Evolutionary conservation across 2,797 vertebrate species (phyloP).

Genomic region (Brotogeris chrysoptera): DNA sequence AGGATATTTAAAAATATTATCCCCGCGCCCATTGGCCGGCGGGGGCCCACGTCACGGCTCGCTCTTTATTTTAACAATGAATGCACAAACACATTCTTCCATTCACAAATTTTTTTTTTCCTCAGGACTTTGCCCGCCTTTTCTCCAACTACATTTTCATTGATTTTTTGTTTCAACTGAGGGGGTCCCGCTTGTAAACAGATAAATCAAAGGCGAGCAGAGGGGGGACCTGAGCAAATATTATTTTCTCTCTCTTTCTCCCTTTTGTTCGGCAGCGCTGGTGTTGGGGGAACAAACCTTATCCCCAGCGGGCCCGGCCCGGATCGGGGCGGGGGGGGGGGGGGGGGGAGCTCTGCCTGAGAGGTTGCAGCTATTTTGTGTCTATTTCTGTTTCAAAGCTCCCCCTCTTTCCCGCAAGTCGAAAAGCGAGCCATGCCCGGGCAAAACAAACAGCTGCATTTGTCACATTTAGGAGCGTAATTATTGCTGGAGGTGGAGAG

Average conservation of each 20-base stretch:
- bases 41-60: conserved; percentile 72
- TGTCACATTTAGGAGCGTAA: background rate
- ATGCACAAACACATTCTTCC: conserved; percentile 87
- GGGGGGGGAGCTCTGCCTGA: background rate
- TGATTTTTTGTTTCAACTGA: conserved; percentile 71
- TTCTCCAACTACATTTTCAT: conserved; percentile 70
- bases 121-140: conserved; percentile 81
- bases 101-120: conserved; percentile 88
- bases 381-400: background rate
- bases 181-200: conserved; percentile 70
- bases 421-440: background rate
- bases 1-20: conserved; percentile 87
- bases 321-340: background rate
- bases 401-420: background rate
- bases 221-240: conserved; percentile 33
- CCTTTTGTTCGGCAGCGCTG: conserved; percentile 4
- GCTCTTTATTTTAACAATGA: conserved; percentile 94
- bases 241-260: conserved; percentile 32
- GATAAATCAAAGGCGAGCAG: conserved; percentile 67
- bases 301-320: background rate
- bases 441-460: background rate
- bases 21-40: conserved; percentile 79
- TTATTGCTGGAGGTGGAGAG: background rate
- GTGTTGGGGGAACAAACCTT: conserved; percentile 6
- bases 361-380: background rate